These are phyloP conservation scores for Sesamia inferens DNA, from an alignment of 2,888 invertebrate species.

Conservation along the genomic window DNA sequence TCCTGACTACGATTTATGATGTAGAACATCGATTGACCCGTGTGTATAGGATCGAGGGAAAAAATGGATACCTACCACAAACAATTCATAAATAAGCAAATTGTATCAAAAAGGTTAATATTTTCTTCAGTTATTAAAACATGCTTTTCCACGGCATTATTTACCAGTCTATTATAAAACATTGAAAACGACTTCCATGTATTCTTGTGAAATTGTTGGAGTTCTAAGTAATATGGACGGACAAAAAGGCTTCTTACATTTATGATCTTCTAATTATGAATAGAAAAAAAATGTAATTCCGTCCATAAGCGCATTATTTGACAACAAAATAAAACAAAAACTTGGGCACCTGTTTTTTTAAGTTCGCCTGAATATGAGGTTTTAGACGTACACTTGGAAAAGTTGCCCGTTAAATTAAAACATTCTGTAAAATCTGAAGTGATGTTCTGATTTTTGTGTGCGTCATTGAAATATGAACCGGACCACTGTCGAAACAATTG, in stretches of 20 bases:
- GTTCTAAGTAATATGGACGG: constrained; percentile 3
- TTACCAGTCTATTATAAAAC: constrained; percentile 3
- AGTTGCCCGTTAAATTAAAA: too few species aligned
- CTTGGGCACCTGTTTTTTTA: too few species aligned
- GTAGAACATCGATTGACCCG: too few species aligned
- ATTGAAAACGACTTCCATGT: background rate
- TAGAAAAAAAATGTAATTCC: too few species aligned
- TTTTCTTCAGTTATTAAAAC: constrained; percentile 12
- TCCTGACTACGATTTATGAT: too few species aligned
- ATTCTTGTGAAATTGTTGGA: constrained; percentile 5
- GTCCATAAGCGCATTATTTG: too few species aligned
- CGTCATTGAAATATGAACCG: too few species aligned
- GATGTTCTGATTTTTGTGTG: too few species aligned
- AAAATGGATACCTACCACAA: constrained; percentile 13
- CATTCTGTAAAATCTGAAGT: too few species aligned
- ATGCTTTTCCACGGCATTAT: background rate
- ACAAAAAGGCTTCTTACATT: constrained; percentile 2
- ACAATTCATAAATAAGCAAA: constrained; percentile 4
- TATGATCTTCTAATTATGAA: background rate
- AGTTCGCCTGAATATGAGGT: too few species aligned
- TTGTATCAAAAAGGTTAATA: constrained; percentile 4
- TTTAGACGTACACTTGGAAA: too few species aligned
- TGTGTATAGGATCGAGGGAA: background rate
- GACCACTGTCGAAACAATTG: background rate
- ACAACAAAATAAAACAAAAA: too few species aligned